A percentile compares a stretch with the other conserved stretches of the same genome.
These are phyloP conservation scores for Hybos culiciformis DNA, from an alignment of 2,888 invertebrate species.

Conservation along the genomic window DNA sequence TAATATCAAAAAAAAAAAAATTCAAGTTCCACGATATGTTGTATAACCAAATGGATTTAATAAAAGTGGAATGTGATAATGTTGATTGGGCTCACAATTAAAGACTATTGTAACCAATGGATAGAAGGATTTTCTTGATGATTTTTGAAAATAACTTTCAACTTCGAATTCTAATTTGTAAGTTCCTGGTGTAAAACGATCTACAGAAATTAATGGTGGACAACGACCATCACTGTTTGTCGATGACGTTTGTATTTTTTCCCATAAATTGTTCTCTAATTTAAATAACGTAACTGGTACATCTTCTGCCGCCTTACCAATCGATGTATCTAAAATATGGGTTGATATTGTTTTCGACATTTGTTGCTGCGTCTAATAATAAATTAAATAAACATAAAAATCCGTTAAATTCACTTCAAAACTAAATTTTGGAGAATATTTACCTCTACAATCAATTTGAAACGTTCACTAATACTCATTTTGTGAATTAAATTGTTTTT, in stretches of 20 bases:
- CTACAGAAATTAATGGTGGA: conserved; percentile 44
- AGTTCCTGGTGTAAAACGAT: conserved; percentile 48
- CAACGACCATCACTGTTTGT: conserved; percentile 56
- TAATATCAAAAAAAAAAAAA: background rate
- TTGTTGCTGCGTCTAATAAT: background rate
- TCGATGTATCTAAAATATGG: conserved; percentile 58
- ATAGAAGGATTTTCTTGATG: conserved; percentile 50
- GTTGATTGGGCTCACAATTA: conserved; percentile 47
- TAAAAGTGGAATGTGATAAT: conserved; percentile 64
- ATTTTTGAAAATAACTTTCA: conserved; percentile 50
- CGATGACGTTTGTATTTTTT: conserved; percentile 45
- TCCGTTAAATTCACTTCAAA: too few species aligned
- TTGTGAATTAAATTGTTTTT: too few species aligned
- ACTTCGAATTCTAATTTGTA: conserved; percentile 66
- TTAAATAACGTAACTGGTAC: conserved; percentile 55
- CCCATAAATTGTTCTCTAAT: conserved; percentile 51
- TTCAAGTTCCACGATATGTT: conserved; percentile 56
- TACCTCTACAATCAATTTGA: too few species aligned
- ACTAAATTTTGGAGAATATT: too few species aligned
- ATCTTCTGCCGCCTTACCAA: conserved; percentile 51
- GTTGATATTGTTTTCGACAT: conserved; percentile 45
- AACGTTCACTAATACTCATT: too few species aligned
- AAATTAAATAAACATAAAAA: too few species aligned
- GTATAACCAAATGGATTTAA: conserved; percentile 64
- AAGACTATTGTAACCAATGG: conserved; percentile 68